Evolutionary conservation across 2,113 vertebrate genomes (phyloP).

Genomic region (Agelaius phoeniceus): DNA sequence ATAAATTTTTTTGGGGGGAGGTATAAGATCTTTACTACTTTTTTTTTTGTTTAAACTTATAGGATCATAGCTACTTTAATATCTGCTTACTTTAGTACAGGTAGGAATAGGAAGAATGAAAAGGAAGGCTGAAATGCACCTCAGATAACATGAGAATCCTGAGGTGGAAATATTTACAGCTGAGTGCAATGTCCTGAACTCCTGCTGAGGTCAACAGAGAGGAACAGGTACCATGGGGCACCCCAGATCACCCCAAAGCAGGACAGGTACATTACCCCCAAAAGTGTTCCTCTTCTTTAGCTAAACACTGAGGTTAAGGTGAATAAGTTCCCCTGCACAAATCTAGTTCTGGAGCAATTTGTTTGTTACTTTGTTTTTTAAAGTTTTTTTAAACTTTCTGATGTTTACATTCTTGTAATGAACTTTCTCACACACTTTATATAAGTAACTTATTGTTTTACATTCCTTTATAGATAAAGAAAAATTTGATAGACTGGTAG

Average conservation of each 20-base stretch:
- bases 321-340: not conserved
- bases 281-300: not conserved
- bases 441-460: no score
- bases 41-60: not conserved
- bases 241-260: not conserved
- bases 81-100: not conserved
- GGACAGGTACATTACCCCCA: not conserved
- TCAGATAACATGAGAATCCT: not conserved
- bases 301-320: not conserved
- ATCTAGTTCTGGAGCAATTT: not conserved
- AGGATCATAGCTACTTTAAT: not conserved
- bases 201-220: not conserved
- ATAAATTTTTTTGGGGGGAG: not conserved
- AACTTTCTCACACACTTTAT: no score
- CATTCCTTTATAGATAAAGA: no score
- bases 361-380: no score
- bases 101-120: not conserved
- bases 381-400: no score
- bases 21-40: not conserved
- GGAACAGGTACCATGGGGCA: not conserved
- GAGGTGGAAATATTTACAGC: not conserved
- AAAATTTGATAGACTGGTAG: no score
- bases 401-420: no score
- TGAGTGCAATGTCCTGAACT: not conserved
- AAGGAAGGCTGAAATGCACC: not conserved